phyloP scores from a whole-genome alignment of 2,113 vertebrate species.

The Thalassoma bifasciatum region DNA sequence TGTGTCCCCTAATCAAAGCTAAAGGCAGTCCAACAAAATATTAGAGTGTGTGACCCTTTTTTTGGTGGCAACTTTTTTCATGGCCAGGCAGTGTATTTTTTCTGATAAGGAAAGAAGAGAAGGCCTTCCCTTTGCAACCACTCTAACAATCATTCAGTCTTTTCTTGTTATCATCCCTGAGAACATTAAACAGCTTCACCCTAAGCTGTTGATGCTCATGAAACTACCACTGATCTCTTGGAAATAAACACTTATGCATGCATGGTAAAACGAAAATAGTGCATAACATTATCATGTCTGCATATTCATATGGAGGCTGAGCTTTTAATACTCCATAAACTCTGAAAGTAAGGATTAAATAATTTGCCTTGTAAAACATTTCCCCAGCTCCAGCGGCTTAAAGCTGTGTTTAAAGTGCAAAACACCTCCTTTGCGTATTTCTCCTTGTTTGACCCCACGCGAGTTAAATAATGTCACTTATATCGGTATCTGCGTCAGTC shows the following conservation, averaged over 20 bases:
- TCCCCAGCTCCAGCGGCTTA: neutral
- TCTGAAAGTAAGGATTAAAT: neutral
- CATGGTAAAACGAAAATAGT: no score
- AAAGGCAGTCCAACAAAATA: no score
- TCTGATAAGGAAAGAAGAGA: neutral
- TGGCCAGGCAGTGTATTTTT: no score
- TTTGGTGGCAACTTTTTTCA: no score
- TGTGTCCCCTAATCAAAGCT: no score
- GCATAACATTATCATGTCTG: no score
- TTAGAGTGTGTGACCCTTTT: no score
- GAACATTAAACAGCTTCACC: neutral
- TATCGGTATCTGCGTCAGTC: slow-evolving; percentile 55
- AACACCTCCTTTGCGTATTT: neutral
- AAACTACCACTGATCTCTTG: no score
- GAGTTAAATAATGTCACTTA: neutral
- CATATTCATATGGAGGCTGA: no score
- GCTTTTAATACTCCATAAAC: no score
- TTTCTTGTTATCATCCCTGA: neutral
- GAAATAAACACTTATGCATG: no score
- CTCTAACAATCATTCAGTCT: neutral
- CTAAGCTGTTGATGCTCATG: no score
- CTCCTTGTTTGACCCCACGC: neutral
- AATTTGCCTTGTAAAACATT: neutral
- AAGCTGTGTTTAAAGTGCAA: neutral
- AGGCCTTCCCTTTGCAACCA: neutral